Conservation (phyloP, 1,140 invertebrate species). For the Drosophila pallidifrons region DNA sequence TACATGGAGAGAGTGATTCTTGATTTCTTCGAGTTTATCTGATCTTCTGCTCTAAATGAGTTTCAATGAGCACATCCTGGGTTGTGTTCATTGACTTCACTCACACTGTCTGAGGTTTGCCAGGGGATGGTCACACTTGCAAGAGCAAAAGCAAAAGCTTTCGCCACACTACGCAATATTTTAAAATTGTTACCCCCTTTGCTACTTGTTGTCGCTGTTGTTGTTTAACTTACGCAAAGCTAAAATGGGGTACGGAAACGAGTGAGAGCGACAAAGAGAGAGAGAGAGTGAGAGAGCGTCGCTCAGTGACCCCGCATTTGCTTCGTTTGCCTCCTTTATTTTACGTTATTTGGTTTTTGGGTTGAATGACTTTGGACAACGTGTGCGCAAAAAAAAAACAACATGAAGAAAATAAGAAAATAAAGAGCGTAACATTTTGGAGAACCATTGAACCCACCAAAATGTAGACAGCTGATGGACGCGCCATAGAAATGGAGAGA, state of each 20-base stretch:
- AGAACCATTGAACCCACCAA: slow-evolving; percentile 77
- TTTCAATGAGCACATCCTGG: slow-evolving; percentile 62
- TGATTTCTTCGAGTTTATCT: slow-evolving; percentile 28
- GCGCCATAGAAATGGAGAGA: slow-evolving; percentile 4
- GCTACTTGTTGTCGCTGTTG: slow-evolving; percentile 29
- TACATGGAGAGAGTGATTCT: neutral
- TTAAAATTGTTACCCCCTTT: slow-evolving; percentile 42
- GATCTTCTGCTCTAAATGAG: slow-evolving; percentile 23
- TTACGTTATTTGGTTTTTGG: slow-evolving; percentile 76
- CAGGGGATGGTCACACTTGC: slow-evolving; percentile 26
- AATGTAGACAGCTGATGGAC: slow-evolving; percentile 71
- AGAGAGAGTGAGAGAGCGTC: slow-evolving; percentile 32
- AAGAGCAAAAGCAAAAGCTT: neutral
- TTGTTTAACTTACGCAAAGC: slow-evolving; percentile 33
- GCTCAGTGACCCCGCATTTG: slow-evolving; percentile 68
- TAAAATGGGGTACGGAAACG: slow-evolving; percentile 1
- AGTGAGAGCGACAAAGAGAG: slow-evolving; percentile 10
- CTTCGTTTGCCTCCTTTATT: slow-evolving; percentile 54
- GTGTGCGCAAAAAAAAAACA: slow-evolving; percentile 51
- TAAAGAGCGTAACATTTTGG: slow-evolving; percentile 63
- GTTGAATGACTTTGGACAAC: slow-evolving; percentile 78
- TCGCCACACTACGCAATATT: slow-evolving; percentile 46
- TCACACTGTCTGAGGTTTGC: neutral
- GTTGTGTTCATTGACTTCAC: slow-evolving; percentile 1
- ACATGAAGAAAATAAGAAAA: slow-evolving; percentile 59